Evolutionary conservation across 2,113 vertebrate species (phyloP).

Genomic region (Nestor notabilis): DNA sequence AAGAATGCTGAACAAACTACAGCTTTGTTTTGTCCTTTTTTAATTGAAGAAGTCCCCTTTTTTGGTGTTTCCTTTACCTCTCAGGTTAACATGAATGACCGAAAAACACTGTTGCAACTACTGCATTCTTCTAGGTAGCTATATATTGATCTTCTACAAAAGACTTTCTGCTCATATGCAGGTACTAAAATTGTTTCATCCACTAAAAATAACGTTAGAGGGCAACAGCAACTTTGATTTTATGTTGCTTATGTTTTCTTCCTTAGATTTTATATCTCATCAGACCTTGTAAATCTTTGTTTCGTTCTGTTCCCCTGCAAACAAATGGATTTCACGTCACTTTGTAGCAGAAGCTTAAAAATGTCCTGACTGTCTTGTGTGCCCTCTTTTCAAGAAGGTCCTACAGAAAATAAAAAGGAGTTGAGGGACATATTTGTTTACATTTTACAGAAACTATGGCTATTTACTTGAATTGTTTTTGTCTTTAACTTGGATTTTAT

Average conservation of each 20-base stretch:
- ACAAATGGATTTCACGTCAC: not conserved
- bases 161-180: not conserved
- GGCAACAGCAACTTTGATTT: not conserved
- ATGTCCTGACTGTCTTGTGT: not conserved
- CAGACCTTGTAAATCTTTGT: not conserved
- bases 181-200: not conserved
- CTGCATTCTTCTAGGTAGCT: not conserved
- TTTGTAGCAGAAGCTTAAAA: not conserved
- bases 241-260: not conserved
- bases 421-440: not conserved
- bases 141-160: accelerated
- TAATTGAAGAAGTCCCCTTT: not conserved
- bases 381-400: not conserved
- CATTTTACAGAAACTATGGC: not conserved
- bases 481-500: not conserved
- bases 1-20: not conserved
- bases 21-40: not conserved
- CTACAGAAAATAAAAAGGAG: not conserved
- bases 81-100: not conserved
- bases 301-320: not conserved
- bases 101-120: not conserved
- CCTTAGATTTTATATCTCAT: not conserved
- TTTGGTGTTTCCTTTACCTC: not conserved
- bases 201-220: not conserved
- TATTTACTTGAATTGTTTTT: not conserved